These are phyloP conservation scores for Pygoscelis adeliae DNA, from an alignment of 2,113 vertebrate genomes.

Conservation along the genomic window DNA sequence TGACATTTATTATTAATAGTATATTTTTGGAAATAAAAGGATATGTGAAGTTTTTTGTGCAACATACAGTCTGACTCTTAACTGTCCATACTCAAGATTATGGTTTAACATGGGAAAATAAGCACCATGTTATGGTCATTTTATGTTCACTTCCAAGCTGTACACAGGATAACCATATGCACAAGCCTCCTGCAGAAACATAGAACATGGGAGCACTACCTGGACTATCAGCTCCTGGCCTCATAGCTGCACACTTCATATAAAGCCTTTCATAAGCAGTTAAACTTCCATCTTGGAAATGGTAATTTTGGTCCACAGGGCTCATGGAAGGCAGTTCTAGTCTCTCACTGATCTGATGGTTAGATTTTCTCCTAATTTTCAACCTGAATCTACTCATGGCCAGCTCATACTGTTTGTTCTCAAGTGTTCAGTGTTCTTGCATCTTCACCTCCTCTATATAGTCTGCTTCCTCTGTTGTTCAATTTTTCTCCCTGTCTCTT, in stretches of 20 bases:
- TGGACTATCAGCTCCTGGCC: not conserved
- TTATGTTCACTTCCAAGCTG: not conserved
- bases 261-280: not conserved
- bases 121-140: not conserved
- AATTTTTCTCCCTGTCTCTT: not conserved
- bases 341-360: not conserved
- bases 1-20: not conserved
- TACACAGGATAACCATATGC: not conserved
- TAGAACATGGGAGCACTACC: not conserved
- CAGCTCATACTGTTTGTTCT: rapidly evolving
- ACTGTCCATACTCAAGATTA: not conserved
- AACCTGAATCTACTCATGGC: not conserved
- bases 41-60: not conserved
- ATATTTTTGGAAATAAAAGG: not conserved
- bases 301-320: not conserved
- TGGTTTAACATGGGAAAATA: not conserved
- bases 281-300: not conserved
- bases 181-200: not conserved
- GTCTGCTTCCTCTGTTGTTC: not conserved
- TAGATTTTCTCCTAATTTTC: not conserved
- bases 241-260: not conserved
- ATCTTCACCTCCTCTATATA: not conserved
- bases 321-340: not conserved
- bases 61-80: not conserved
- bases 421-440: rapidly evolving